These are phyloP conservation scores for Drosophila erecta DNA, from an alignment of 1,140 invertebrate genomes.

Conservation along the genomic window DNA sequence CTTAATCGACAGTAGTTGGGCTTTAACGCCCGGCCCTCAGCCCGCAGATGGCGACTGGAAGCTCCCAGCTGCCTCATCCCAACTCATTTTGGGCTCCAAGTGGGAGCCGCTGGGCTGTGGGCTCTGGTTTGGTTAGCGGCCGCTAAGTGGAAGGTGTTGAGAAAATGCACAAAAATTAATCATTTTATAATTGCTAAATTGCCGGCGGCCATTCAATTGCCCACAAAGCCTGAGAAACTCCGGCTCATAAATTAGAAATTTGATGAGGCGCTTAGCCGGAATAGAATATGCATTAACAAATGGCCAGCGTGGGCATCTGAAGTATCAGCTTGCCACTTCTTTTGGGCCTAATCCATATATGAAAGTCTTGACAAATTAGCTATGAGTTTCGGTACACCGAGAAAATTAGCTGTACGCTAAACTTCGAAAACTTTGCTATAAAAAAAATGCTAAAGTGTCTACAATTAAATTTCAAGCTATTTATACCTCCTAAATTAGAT, in stretches of 20 bases:
- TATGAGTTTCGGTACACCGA: conserved; percentile 18
- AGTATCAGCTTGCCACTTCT: conserved; percentile 7
- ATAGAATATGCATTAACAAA: conserved; percentile 49
- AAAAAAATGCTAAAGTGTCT: too few species aligned
- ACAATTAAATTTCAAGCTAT: too few species aligned
- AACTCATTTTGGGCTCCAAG: conserved; percentile 3
- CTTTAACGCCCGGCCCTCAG: conserved; percentile 64
- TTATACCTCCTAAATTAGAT: too few species aligned
- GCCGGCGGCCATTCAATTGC: conserved; percentile 55
- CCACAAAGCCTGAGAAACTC: conserved; percentile 41
- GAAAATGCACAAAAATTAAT: conserved; percentile 82
- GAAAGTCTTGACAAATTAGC: conserved; percentile 44
- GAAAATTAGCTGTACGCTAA: background rate
- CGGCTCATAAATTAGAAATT: conserved; percentile 49
- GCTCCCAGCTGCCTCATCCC: background rate
- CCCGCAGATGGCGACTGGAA: conserved; percentile 1
- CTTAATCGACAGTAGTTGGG: conserved; percentile 79
- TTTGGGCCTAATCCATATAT: conserved; percentile 21
- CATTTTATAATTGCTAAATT: conserved; percentile 82
- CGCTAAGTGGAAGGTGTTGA: conserved; percentile 81
- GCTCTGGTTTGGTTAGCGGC: conserved; percentile 36
- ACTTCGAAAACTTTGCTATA: background rate
- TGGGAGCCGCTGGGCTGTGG: background rate
- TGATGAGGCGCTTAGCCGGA: conserved; percentile 57
- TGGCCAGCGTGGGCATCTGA: conserved; percentile 33